phyloP scores from a whole-genome alignment of 1,140 invertebrate genomes.

The Drosophila kurseongensis region DNA sequence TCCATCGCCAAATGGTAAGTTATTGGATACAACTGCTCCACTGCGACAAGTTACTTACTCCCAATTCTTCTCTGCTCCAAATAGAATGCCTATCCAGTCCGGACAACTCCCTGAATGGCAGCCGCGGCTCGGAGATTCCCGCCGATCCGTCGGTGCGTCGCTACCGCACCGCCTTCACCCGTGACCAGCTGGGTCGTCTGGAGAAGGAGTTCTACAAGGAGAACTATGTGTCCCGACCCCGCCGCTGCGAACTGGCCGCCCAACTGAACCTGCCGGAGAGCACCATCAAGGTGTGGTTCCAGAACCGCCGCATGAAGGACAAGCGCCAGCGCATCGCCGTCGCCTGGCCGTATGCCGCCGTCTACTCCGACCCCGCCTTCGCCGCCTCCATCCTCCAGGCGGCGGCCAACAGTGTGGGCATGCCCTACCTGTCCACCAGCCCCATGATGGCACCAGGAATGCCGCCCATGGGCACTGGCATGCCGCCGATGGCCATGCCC shows the following conservation, averaged over 20 bases:
- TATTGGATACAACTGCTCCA: accelerated
- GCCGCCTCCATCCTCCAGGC: conserved; percentile 96
- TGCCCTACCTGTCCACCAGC: conserved; percentile 85
- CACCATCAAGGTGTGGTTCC: conserved; percentile 99
- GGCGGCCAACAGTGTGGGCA: conserved; percentile 89
- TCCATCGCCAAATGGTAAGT: conserved; percentile 83
- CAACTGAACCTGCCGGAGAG: conserved; percentile 97
- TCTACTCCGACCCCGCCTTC: conserved; percentile 96
- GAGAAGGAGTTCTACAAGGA: conserved; percentile 99
- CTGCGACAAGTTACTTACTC: conserved; percentile 31
- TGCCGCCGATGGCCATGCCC: conserved; percentile 85
- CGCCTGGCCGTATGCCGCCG: conserved; percentile 96
- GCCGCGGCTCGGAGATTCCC: conserved; percentile 78
- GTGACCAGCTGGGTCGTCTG: conserved; percentile 96
- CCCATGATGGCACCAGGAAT: conserved; percentile 46
- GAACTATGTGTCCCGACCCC: conserved; percentile 98
- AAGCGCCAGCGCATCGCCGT: conserved; percentile 97
- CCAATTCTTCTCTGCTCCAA: not conserved
- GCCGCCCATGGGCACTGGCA: conserved; percentile 83
- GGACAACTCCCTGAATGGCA: conserved; percentile 76
- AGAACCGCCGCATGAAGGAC: conserved; percentile 99
- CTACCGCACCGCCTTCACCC: conserved; percentile 98
- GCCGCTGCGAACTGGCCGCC: conserved; percentile 97
- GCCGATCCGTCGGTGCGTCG: conserved; percentile 91
- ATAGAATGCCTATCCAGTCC: conserved; percentile 85